These are phyloP conservation scores for Cyanistes caeruleus DNA, from an alignment of 2,113 vertebrate species.

Conservation along the genomic window DNA sequence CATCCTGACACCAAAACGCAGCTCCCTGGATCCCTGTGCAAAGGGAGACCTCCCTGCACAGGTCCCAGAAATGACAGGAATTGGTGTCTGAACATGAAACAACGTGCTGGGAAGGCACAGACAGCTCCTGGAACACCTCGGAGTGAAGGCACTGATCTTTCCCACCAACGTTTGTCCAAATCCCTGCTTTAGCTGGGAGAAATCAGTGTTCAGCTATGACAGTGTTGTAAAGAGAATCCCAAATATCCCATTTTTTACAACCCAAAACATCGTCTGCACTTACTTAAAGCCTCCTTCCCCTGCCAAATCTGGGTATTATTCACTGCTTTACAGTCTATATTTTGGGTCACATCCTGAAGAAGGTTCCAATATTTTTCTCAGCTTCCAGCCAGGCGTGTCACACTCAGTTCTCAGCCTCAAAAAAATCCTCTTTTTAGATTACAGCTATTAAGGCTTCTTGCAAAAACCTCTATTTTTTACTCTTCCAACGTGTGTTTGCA, in stretches of 20 bases:
- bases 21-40: neutral
- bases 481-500: accelerated
- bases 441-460: neutral
- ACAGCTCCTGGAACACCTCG: neutral
- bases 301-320: neutral
- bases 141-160: neutral
- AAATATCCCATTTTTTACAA: neutral
- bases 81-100: neutral
- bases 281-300: neutral
- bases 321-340: neutral
- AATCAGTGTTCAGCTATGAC: accelerated
- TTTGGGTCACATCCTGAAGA: neutral
- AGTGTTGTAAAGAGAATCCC: neutral
- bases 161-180: neutral
- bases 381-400: neutral
- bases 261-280: neutral
- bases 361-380: neutral
- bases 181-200: accelerated
- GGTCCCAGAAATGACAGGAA: accelerated
- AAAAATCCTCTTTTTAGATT: neutral
- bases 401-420: accelerated
- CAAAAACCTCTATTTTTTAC: neutral
- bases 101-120: accelerated
- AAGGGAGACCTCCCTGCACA: neutral
- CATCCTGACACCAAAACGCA: neutral